These are phyloP conservation scores for Pagetopsis macropterus DNA, from an alignment of 2,797 vertebrate species.

Conservation along the genomic window DNA sequence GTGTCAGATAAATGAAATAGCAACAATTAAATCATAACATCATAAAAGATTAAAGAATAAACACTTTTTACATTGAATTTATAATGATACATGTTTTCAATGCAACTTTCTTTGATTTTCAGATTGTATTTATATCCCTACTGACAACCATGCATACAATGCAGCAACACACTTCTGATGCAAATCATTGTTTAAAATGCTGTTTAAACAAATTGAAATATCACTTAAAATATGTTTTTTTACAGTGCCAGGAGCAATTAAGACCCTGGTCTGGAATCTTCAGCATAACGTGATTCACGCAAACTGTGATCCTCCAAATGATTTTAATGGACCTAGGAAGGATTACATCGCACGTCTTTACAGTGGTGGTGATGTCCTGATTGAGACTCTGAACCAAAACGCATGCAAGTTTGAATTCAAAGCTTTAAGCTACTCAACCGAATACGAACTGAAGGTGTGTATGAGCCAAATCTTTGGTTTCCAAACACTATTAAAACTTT, in stretches of 20 bases:
- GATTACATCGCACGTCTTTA: accelerated
- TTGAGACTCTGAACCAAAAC: accelerated
- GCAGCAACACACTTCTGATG: neutral
- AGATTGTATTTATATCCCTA: neutral
- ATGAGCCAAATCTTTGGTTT: neutral
- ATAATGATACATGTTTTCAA: neutral
- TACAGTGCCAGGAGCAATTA: neutral
- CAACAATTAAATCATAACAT: neutral
- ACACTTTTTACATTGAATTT: neutral
- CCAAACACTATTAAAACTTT: neutral
- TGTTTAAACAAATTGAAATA: neutral
- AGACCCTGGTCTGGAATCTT: accelerated
- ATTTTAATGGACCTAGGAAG: accelerated
- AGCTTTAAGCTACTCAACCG: constrained; percentile 72
- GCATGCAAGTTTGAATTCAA: constrained; percentile 8
- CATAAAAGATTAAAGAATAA: neutral
- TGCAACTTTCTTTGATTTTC: neutral
- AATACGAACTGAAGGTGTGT: constrained; percentile 66
- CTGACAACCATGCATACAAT: neutral
- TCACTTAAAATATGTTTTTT: neutral
- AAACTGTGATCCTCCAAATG: accelerated
- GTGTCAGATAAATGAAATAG: too few species aligned
- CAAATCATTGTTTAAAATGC: neutral
- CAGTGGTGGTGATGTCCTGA: accelerated
- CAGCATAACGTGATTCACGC: constrained; percentile 18